phyloP scores from a whole-genome alignment of 1,140 invertebrate genomes.

The Tachypleus tridentatus region DNA sequence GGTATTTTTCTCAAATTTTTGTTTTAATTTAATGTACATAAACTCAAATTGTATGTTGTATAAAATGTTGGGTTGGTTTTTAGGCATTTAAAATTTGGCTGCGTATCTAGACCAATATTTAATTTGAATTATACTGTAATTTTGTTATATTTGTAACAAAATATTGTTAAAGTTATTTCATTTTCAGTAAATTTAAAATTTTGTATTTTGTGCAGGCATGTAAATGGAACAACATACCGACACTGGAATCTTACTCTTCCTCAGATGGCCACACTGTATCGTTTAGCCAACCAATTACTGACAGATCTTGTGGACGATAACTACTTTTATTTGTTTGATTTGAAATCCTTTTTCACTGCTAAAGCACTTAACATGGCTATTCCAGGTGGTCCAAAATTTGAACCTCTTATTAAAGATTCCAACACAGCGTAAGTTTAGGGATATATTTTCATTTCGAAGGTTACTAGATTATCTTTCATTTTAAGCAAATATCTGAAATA shows the following conservation, averaged over 20 bases:
- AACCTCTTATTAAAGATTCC: constrained; percentile 95
- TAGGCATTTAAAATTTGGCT: too few species aligned
- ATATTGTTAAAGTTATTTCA: too few species aligned
- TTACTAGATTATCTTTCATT: constrained; percentile 12
- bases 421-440: constrained; percentile 60
- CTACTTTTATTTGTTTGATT: constrained; percentile 98
- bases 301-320: constrained; percentile 98
- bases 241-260: constrained; percentile 91
- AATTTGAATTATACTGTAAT: too few species aligned
- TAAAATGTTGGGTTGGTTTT: too few species aligned
- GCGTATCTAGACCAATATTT: too few species aligned
- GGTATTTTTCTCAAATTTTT: too few species aligned
- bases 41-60: too few species aligned
- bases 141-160: too few species aligned
- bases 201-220: constrained; percentile 48
- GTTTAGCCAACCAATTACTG: constrained; percentile 93
- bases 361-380: constrained; percentile 99
- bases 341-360: constrained; percentile 98
- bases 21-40: too few species aligned
- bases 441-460: constrained; percentile 2
- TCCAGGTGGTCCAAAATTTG: constrained; percentile 98
- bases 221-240: constrained; percentile 95
- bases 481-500: constrained; percentile 5
- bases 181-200: not conserved
- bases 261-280: constrained; percentile 93